Conservation (phyloP, 1,140 invertebrate genomes). For the Thereuonema tuberculata region DNA sequence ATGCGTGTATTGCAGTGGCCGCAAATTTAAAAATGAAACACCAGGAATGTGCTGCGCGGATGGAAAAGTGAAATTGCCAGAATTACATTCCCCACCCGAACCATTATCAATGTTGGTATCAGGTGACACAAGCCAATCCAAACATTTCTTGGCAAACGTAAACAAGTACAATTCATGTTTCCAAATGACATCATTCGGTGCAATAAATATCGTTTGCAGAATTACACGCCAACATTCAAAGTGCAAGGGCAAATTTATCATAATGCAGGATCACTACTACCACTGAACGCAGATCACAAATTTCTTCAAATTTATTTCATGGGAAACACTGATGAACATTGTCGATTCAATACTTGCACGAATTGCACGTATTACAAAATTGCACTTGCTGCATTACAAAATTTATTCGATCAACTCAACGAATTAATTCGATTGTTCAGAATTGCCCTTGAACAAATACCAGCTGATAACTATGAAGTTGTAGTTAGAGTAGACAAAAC, state of each 20-base stretch:
- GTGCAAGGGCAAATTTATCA: slow-evolving; percentile 22
- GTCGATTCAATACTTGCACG: background rate
- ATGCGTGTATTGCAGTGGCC: too few relatives aligned
- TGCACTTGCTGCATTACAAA: background rate
- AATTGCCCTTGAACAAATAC: slow-evolving; percentile 14
- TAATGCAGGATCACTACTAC: slow-evolving; percentile 12
- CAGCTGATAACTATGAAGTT: slow-evolving; percentile 10
- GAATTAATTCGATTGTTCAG: slow-evolving; percentile 12
- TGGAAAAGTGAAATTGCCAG: too few relatives aligned
- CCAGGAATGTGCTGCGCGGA: too few relatives aligned
- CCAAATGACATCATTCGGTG: slow-evolving; percentile 31
- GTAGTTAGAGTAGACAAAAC: slow-evolving; percentile 18
- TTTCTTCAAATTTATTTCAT: slow-evolving; percentile 12
- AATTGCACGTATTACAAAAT: background rate
- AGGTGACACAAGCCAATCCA: too few relatives aligned
- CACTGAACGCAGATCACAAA: slow-evolving; percentile 1
- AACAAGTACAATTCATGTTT: too few relatives aligned
- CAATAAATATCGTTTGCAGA: slow-evolving; percentile 21
- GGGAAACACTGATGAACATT: slow-evolving; percentile 17
- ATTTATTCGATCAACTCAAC: slow-evolving; percentile 5
- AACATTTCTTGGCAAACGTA: too few relatives aligned
- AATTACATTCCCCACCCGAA: too few relatives aligned
- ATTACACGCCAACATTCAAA: slow-evolving; percentile 31
- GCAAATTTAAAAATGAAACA: too few relatives aligned
- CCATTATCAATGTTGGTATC: too few relatives aligned